A percentile compares a stretch with the other conserved stretches of the same genome.
Conservation (phyloP, 2,888 invertebrate genomes). For the Athalia rosae region DNA sequence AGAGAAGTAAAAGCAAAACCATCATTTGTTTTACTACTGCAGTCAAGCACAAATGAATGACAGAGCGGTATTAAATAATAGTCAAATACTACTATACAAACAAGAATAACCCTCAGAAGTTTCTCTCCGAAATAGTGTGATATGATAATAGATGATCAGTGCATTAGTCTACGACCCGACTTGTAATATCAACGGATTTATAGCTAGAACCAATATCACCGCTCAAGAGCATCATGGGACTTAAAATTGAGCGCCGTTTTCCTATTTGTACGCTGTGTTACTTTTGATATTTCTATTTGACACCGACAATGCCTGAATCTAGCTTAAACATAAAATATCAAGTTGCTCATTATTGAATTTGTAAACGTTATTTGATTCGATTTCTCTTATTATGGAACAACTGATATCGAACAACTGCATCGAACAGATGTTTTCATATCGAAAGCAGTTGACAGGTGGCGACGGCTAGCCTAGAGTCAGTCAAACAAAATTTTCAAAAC, state of each 20-base stretch:
- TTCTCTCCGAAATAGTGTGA: not conserved
- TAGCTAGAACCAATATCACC: not conserved
- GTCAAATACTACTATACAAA: too few species aligned
- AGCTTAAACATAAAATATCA: too few species aligned
- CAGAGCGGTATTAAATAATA: not conserved
- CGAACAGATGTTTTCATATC: conserved; percentile 29
- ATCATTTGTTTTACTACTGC: conserved; percentile 18
- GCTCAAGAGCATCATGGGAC: not conserved
- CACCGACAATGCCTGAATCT: not conserved
- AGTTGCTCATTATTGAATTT: too few species aligned
- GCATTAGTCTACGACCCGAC: too few species aligned
- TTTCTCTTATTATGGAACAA: too few species aligned
- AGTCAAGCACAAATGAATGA: conserved; percentile 17
- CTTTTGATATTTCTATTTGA: not conserved
- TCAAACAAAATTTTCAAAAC: conserved; percentile 43
- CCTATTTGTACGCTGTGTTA: conserved; percentile 4
- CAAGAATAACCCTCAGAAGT: too few species aligned
- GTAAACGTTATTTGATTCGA: too few species aligned
- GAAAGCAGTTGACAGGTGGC: conserved; percentile 32
- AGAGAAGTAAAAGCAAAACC: not conserved
- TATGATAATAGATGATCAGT: too few species aligned
- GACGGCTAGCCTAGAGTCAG: conserved; percentile 29
- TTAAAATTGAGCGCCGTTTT: conserved; percentile 21
- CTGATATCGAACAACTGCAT: too few species aligned
- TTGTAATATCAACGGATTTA: not conserved